A percentile compares a stretch with the other conserved stretches of the same genome.
These are phyloP conservation scores for Apistogramma diplotaenia DNA, from an alignment of 2,113 vertebrate genomes.

Conservation along the genomic window DNA sequence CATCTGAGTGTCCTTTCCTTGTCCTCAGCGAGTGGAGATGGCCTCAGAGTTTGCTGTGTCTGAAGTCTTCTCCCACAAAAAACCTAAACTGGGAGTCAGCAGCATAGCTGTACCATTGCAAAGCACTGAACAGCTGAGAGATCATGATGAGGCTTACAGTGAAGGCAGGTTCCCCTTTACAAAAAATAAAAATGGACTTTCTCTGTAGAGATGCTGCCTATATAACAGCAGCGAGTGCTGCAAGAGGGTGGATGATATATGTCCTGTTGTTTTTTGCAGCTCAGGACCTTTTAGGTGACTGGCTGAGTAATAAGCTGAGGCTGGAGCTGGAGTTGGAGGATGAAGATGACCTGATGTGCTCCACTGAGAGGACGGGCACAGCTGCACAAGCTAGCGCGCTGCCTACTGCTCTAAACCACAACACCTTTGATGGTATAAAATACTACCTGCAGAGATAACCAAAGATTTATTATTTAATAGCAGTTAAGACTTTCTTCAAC, in stretches of 20 bases:
- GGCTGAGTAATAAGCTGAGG: conserved; percentile 84
- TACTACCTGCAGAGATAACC: neutral
- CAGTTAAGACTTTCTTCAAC: neutral
- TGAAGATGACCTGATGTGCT: conserved; percentile 66
- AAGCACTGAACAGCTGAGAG: conserved; percentile 74
- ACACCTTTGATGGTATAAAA: conserved; percentile 85
- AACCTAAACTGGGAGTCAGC: conserved; percentile 37
- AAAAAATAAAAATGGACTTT: neutral
- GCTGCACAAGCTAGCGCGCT: conserved; percentile 8
- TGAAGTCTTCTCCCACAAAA: conserved; percentile 75
- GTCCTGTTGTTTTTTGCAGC: conserved; percentile 71
- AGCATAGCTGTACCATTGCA: conserved; percentile 63
- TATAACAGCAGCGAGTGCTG: neutral
- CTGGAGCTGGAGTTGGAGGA: conserved; percentile 77
- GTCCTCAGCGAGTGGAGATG: conserved; percentile 77
- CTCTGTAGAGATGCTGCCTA: conserved; percentile 1
- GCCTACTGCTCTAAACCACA: conserved; percentile 49
- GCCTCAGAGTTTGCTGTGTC: conserved; percentile 81
- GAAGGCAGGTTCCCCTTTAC: conserved; percentile 79
- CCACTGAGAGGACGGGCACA: conserved; percentile 30
- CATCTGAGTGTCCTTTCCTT: neutral
- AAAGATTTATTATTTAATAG: neutral
- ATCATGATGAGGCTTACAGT: conserved; percentile 79
- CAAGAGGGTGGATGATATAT: neutral
- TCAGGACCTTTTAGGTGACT: conserved; percentile 83